phyloP scores from a whole-genome alignment of 2,888 invertebrate species.

The Monochamus alternatus region DNA sequence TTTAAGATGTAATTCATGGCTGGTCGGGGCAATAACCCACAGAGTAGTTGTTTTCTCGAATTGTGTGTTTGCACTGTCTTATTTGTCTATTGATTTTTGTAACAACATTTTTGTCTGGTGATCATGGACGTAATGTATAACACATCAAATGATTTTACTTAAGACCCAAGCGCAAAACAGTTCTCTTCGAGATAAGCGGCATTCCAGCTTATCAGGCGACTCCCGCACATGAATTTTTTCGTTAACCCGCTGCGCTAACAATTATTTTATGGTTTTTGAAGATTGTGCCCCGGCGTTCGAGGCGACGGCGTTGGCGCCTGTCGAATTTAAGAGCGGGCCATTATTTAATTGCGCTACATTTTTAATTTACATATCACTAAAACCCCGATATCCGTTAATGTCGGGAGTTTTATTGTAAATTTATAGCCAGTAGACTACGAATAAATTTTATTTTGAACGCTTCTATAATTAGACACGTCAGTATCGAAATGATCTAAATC shows the following conservation, averaged over 20 bases:
- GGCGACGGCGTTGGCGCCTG: slow-evolving; percentile 25
- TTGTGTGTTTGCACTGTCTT: too few relatives aligned
- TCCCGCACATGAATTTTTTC: background rate
- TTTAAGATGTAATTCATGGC: too few relatives aligned
- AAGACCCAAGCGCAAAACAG: too few relatives aligned
- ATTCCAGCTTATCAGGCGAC: background rate
- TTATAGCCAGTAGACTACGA: slow-evolving; percentile 27
- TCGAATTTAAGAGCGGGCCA: slow-evolving; percentile 1
- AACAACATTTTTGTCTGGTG: too few relatives aligned
- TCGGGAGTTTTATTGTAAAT: slow-evolving; percentile 32
- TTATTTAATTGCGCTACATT: slow-evolving; percentile 29
- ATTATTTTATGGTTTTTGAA: background rate
- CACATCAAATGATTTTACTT: too few relatives aligned
- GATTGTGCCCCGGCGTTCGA: background rate
- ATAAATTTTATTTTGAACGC: slow-evolving; percentile 23
- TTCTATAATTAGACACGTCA: slow-evolving; percentile 25
- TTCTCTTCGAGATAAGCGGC: too few relatives aligned
- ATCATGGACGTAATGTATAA: too few relatives aligned
- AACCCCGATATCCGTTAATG: slow-evolving; percentile 34
- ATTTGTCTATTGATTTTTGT: too few relatives aligned
- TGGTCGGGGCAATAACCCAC: too few relatives aligned
- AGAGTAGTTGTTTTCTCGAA: too few relatives aligned
- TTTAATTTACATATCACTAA: slow-evolving; percentile 36
- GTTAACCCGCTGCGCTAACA: background rate
- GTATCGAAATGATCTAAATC: slow-evolving; percentile 28